These are phyloP conservation scores for Phaonia tiefii DNA, from an alignment of 2,888 invertebrate genomes.

Conservation along the genomic window DNA sequence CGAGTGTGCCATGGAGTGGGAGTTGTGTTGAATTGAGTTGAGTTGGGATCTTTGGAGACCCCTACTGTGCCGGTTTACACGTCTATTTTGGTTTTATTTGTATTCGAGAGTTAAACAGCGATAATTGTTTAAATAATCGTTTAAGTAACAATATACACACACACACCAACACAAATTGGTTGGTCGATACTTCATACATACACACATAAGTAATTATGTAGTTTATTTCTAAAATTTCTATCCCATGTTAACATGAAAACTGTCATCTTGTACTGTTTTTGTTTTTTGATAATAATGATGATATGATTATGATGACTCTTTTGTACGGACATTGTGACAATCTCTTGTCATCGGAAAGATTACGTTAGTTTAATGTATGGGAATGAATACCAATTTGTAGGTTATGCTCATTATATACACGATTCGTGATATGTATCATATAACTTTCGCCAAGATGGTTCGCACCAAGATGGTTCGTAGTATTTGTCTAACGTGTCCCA, in stretches of 20 bases:
- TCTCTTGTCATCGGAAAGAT: neutral
- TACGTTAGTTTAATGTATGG: too few relatives aligned
- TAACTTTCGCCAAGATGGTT: too few relatives aligned
- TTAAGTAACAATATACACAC: neutral
- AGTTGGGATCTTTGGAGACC: neutral
- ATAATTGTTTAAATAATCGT: constrained; percentile 23
- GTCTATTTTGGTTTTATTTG: neutral
- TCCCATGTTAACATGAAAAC: neutral
- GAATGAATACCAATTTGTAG: too few relatives aligned
- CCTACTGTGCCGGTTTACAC: neutral
- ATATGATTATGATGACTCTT: neutral
- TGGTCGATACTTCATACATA: neutral
- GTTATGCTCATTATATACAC: too few relatives aligned
- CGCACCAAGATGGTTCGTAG: too few relatives aligned
- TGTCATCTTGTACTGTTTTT: neutral
- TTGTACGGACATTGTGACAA: constrained; percentile 14
- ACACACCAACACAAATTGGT: neutral
- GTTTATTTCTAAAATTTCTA: too few relatives aligned
- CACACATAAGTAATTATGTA: neutral
- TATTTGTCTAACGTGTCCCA: too few relatives aligned
- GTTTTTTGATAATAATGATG: neutral
- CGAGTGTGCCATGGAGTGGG: neutral
- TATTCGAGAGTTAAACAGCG: constrained; percentile 1
- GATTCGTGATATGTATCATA: too few relatives aligned
- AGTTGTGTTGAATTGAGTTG: neutral